phyloP scores from a whole-genome alignment of 2,113 vertebrate species.

The Nesoenas mayeri region DNA sequence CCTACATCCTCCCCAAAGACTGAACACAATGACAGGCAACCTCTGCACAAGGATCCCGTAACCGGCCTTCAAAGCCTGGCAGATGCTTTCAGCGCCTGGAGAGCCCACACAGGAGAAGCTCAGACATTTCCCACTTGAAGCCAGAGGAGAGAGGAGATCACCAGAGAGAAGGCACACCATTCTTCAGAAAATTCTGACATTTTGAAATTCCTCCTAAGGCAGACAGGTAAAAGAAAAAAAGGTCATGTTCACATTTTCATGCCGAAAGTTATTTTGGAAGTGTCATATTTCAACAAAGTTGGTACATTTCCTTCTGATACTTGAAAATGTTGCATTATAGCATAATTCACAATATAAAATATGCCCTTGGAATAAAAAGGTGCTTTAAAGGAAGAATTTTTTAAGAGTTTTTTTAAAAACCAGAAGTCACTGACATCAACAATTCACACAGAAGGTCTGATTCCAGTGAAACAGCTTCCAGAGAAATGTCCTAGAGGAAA shows the following conservation, averaged over 20 bases:
- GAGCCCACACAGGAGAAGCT: not conserved
- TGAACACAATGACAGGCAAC: accelerated
- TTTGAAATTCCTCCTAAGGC: not conserved
- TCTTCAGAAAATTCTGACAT: not conserved
- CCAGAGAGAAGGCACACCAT: not conserved
- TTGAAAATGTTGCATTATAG: not conserved
- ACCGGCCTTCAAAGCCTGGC: accelerated
- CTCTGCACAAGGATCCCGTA: not conserved
- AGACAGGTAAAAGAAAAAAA: not conserved
- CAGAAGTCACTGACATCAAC: not conserved
- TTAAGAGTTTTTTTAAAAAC: not conserved
- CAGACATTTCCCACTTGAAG: not conserved
- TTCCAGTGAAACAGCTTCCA: not conserved
- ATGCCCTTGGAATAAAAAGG: not conserved
- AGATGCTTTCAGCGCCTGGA: not conserved
- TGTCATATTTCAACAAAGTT: not conserved
- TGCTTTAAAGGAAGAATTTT: not conserved
- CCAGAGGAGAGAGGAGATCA: not conserved
- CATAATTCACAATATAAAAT: not conserved
- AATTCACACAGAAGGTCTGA: not conserved
- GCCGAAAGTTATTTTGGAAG: not conserved
- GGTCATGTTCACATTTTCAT: not conserved
- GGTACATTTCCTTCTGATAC: not conserved
- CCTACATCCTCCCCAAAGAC: not conserved
- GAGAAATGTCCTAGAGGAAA: not conserved